A percentile compares a stretch with the other conserved stretches of the same genome.
These are phyloP conservation scores for Myripristis jacobus DNA, from an alignment of 2,797 vertebrate genomes.

Conservation along the genomic window DNA sequence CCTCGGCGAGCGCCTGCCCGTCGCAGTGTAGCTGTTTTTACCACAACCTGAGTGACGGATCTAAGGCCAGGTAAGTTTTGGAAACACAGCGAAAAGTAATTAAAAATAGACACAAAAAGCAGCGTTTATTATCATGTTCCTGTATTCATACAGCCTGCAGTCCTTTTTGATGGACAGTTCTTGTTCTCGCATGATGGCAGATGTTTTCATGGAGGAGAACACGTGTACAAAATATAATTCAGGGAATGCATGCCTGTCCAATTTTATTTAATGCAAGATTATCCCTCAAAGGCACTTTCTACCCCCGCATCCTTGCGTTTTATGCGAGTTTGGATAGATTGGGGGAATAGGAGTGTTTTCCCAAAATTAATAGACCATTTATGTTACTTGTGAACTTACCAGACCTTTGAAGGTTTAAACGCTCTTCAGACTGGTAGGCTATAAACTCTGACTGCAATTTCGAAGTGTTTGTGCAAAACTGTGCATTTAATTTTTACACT, in stretches of 20 bases:
- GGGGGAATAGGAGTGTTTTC: conserved; percentile 6
- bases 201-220: conserved; percentile 65
- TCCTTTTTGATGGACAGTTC: conserved; percentile 27
- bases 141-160: conserved; percentile 7
- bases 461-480: neutral
- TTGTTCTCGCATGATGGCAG: conserved; percentile 35
- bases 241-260: conserved; percentile 71
- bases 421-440: neutral
- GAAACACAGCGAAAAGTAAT: neutral
- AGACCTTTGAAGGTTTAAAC: neutral
- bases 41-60: conserved; percentile 90
- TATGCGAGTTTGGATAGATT: conserved; percentile 41
- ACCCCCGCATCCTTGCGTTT: conserved; percentile 67
- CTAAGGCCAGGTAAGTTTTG: conserved; percentile 89
- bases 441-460: neutral
- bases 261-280: conserved; percentile 86
- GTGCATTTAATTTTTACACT: neutral
- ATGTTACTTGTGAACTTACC: neutral
- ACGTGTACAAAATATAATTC: conserved; percentile 72
- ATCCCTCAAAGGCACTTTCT: conserved; percentile 84
- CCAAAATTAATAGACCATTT: conserved; percentile 15
- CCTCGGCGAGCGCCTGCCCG: conserved; percentile 84
- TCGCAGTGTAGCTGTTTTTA: conserved; percentile 95
- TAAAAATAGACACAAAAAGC: neutral
- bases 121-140: neutral